These are phyloP conservation scores for Clarias laeviceps DNA, from an alignment of 2,797 vertebrate species.

Conservation along the genomic window DNA sequence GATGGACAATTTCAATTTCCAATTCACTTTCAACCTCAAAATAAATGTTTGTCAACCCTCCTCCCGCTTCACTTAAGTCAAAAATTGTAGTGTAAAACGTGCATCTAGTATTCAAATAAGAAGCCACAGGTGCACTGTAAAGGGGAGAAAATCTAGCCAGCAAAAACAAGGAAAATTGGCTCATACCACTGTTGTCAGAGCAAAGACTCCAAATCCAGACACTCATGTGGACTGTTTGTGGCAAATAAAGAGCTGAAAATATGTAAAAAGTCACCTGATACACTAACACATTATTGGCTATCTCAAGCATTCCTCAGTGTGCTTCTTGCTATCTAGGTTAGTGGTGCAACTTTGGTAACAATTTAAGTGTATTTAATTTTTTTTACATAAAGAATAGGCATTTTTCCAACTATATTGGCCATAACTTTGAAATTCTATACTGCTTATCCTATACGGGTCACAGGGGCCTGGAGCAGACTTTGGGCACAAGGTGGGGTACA, in stretches of 20 bases:
- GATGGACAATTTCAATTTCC: slow-evolving; percentile 22
- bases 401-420: neutral
- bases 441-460: too few relatives aligned
- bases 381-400: neutral
- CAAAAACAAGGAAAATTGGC: neutral
- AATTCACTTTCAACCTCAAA: neutral
- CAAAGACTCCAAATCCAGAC: neutral
- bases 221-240: neutral
- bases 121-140: neutral
- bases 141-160: neutral
- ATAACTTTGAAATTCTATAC: neutral
- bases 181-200: neutral
- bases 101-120: neutral
- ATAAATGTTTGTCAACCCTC: neutral
- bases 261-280: neutral
- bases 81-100: neutral
- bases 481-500: too few relatives aligned
- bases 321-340: neutral
- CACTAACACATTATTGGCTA: neutral
- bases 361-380: neutral
- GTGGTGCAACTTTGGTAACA: neutral
- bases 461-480: too few relatives aligned
- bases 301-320: neutral
- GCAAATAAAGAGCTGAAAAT: neutral
- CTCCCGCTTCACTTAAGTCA: neutral